Evolutionary conservation across 2,888 invertebrate species (phyloP), one percentile per base, ranked within the genome.

Genomic region (Tetropium fuscum): DNA sequence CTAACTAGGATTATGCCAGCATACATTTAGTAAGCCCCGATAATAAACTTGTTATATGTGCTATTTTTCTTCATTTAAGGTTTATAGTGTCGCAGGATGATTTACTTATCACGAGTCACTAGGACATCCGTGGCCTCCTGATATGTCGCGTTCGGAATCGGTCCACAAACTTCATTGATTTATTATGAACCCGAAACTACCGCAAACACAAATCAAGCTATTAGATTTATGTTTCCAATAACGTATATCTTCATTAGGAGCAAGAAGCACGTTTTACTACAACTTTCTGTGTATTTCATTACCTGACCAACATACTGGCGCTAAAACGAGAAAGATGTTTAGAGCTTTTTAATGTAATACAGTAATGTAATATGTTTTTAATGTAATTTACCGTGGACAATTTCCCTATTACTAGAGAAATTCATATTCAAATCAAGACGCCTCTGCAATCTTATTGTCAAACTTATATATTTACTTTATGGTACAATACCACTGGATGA

Each of bases 171-270:
- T 68, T 64, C 72, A 66, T 73, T 78, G 78, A 78, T 78, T 78
- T 78, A 78, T 77, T 72, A 75, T 70, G 71, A 71, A 72, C 72
- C 75, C 74, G 69, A 75, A 75, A 76, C 75, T 72, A 76, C 77
- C 77, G 72, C 78, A 75, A 73, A 74, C 77, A 77, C 77, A 77
- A 77, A 78, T 78, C 78, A 77, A 75, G 75, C 61, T 57, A 51
- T 66, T 69, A 77, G 78, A 79, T 79, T 76, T 79, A 79, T 77
- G 69, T 72, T 70, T 72, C 73, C 74, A 76, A 77, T 77, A 78
- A 77, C 75, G 74, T 78, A 77, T 74, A 78, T 78, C 78, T 78
- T 78, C 77, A 77, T 78, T 75, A 75, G 47, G 60, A 48, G 63
- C 49, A 54, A 61, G 58, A 32, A 61, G 58, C 63, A 58, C 58